Evolutionary conservation across 2,797 vertebrate genomes (phyloP), one percentile per base, ranked within the genome.

Genomic region (Mormyrops attenuatus): DNA sequence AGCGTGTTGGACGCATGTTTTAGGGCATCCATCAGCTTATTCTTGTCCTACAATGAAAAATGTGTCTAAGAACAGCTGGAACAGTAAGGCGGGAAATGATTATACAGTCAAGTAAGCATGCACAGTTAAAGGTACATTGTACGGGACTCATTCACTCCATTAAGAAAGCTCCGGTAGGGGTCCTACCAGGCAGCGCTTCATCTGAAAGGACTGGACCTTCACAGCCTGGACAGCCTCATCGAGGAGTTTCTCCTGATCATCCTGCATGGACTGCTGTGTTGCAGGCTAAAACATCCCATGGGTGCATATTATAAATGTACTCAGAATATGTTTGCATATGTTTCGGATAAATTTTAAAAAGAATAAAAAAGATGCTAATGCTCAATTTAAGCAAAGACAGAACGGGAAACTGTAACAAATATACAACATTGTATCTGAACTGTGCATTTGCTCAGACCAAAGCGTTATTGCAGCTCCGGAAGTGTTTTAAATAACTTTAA

Each of bases 1-100:
- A 99, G 95, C 97, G 98, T 99, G 93, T 99, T 99, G 2, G 98
- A 99, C 89, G 98, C 98, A 89, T 99, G 98, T 93, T 99, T 99
- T 93, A 99, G 94, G 60, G 98, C 98, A 92, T 99, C 98, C 98
- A 99, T 99, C 89, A 99, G 94, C 95, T 99, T 99, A 95, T 97
- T 99, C 94, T 99, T 99, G 95, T 99, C 98, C 98, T 99, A 91
- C 9, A 90, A 85, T 47, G 1, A 49, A n/a, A 85, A 47, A 50
- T 22, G 7, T 47, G n/a, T 50, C n/a, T 57, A 26, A 84, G n/a
- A 85, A 50, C 9, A 49, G 2, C 1, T 22, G 13, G 34, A 38
- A 84, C 15, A 50, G 22, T 30, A 86, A 52, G 26, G 17, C 50
- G 55, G 9, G 26, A 8, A 85, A 50, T 5, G 6, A 50, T 50